Evolutionary conservation across 30 jellyfish, hydroid and myxozoan genomes (phyloP).

Genomic region (Cassiopea xamachana): DNA sequence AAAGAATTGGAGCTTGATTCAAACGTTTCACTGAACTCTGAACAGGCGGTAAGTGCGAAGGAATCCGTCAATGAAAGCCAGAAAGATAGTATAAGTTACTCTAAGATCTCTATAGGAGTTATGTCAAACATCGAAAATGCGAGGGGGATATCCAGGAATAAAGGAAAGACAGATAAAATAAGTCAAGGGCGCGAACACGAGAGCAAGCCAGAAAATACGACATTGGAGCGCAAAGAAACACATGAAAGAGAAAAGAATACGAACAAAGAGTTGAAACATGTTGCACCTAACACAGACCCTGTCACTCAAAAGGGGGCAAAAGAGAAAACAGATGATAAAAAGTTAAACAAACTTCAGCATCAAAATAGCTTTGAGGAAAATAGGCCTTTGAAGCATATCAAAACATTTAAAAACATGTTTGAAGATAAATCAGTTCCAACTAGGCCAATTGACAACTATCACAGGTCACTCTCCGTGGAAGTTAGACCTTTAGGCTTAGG

Average conservation of each 20-base stretch:
- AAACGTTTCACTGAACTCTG: background rate
- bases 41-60: background rate
- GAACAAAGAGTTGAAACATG: background rate
- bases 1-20: background rate
- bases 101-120: background rate
- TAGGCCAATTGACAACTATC: conserved; percentile 66
- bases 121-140: background rate
- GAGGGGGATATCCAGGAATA: background rate
- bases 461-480: conserved; percentile 36
- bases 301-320: background rate
- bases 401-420: conserved; percentile 56
- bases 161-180: too few relatives aligned
- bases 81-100: background rate
- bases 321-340: background rate
- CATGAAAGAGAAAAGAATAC: background rate
- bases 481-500: conserved; percentile 4
- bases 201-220: too few relatives aligned
- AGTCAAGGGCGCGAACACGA: too few relatives aligned
- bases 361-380: conserved; percentile 21
- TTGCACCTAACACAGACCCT: background rate
- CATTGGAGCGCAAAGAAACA: too few relatives aligned
- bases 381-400: conserved; percentile 34
- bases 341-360: background rate
- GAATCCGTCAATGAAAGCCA: background rate
- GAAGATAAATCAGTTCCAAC: conserved; percentile 35